phyloP scores from a whole-genome alignment of 2,797 vertebrate species.

The Nyctalus aviator region DNA sequence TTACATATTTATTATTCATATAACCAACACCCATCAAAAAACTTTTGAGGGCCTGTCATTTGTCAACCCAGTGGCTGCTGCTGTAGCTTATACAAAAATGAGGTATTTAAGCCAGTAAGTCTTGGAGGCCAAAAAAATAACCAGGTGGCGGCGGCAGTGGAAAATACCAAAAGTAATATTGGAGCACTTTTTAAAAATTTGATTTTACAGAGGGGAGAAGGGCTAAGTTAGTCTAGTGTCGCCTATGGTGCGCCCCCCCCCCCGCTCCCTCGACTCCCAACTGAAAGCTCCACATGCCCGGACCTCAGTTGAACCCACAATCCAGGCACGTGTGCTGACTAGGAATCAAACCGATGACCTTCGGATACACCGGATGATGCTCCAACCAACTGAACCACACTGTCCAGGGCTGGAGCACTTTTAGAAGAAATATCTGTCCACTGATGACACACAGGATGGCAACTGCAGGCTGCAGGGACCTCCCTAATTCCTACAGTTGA shows the following conservation, averaged over 20 bases:
- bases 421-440: neutral
- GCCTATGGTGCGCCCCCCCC: too few species aligned
- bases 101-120: conserved; percentile 13
- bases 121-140: conserved; percentile 27
- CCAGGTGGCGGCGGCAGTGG: neutral
- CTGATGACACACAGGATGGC: neutral
- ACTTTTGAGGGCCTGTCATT: conserved; percentile 54
- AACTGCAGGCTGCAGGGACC: neutral
- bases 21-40: conserved; percentile 51
- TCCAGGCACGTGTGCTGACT: neutral
- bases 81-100: conserved; percentile 1
- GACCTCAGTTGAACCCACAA: neutral
- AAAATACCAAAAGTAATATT: neutral
- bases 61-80: conserved; percentile 4
- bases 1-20: conserved; percentile 62
- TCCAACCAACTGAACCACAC: neutral
- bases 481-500: neutral
- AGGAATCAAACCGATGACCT: neutral
- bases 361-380: neutral
- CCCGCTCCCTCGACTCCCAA: neutral
- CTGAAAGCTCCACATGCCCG: neutral
- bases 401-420: neutral
- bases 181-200: neutral
- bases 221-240: neutral
- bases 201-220: neutral